Conservation (phyloP, 2,113 vertebrate species). For the Pangasianodon hypophthalmus region DNA sequence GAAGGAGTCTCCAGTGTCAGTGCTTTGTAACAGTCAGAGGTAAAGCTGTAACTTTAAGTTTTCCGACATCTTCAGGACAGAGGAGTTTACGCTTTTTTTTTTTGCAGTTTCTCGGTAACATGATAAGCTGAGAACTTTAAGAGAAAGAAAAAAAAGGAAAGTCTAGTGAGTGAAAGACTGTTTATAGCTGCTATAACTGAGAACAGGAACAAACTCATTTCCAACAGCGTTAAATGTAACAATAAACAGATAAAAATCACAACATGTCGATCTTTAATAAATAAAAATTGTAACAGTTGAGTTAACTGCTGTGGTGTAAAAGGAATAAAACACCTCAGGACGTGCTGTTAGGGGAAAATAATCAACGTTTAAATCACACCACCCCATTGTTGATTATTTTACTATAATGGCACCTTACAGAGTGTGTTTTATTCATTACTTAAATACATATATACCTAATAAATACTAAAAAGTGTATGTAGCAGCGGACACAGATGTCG, state of each 20-base stretch:
- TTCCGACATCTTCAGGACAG: background rate
- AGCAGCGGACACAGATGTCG: background rate
- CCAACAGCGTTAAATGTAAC: background rate
- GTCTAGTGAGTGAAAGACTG: too few relatives aligned
- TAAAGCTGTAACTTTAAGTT: background rate
- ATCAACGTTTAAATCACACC: too few relatives aligned
- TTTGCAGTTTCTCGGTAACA: background rate
- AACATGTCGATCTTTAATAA: background rate
- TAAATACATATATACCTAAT: background rate
- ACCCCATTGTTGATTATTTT: background rate
- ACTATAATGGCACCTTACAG: background rate
- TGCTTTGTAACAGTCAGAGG: background rate
- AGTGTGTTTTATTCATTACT: background rate
- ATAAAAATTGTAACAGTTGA: background rate
- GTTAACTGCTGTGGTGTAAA: background rate
- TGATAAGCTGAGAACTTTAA: background rate
- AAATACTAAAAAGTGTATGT: too few relatives aligned
- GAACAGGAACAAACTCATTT: background rate
- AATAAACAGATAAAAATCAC: background rate
- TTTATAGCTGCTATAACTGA: background rate
- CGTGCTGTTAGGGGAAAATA: background rate
- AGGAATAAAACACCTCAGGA: background rate
- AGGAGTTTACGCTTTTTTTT: background rate
- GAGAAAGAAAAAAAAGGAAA: too few relatives aligned
- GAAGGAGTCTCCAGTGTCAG: background rate